These are phyloP conservation scores for Eupleurogrammus muticus DNA, from an alignment of 2,797 vertebrate species.

Conservation along the genomic window DNA sequence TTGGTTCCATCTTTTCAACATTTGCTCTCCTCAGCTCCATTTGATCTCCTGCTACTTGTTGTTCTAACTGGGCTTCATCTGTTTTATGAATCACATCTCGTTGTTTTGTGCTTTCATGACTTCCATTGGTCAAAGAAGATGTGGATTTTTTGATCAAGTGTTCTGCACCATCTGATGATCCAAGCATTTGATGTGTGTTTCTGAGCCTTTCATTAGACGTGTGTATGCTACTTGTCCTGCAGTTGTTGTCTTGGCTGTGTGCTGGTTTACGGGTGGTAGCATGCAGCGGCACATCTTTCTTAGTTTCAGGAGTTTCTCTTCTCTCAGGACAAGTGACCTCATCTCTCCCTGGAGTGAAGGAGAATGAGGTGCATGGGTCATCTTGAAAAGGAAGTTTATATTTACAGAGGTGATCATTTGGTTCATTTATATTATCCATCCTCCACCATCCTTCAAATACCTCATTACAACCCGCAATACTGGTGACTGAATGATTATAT, in stretches of 20 bases:
- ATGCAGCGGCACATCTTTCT: background rate
- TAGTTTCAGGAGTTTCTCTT: conserved; percentile 22
- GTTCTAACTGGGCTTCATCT: conserved; percentile 15
- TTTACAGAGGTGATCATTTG: background rate
- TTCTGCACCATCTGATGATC: conserved; percentile 12
- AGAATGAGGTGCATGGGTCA: background rate
- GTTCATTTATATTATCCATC: conserved; percentile 1
- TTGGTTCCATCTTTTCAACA: background rate
- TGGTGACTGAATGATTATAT: conserved; percentile 1
- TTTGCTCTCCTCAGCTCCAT: background rate
- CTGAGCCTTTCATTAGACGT: conserved; percentile 31
- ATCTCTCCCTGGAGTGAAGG: background rate
- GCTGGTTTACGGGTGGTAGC: conserved; percentile 18
- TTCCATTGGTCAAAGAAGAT: background rate
- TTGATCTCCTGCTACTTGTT: conserved; percentile 8
- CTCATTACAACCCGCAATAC: background rate
- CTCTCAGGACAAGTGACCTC: conserved; percentile 5
- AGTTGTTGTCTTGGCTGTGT: background rate
- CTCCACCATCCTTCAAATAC: background rate
- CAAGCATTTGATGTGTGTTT: conserved; percentile 1
- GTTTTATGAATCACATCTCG: background rate
- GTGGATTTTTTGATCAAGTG: conserved; percentile 17
- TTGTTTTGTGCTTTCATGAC: background rate
- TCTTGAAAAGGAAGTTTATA: background rate
- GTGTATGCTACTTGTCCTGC: background rate